These are phyloP conservation scores for Taeniopygia guttata DNA, from an alignment of 2,797 vertebrate species.

Conservation along the genomic window DNA sequence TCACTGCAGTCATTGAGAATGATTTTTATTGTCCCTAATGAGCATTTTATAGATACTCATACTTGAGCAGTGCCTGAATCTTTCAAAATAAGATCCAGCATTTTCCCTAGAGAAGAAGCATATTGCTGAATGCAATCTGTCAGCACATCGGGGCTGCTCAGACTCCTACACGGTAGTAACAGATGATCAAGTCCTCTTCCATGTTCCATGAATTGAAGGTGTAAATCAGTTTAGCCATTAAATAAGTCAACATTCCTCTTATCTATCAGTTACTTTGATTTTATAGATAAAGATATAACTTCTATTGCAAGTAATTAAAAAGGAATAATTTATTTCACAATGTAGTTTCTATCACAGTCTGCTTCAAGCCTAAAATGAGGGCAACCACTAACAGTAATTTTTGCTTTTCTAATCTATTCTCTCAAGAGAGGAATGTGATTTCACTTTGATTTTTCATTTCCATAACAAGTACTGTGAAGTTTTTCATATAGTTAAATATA, in stretches of 20 bases:
- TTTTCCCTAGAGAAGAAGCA: constrained; percentile 43
- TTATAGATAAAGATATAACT: constrained; percentile 63
- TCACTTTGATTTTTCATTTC: constrained; percentile 53
- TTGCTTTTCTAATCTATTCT: constrained; percentile 46
- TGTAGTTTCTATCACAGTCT: constrained; percentile 40
- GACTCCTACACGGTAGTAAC: background rate
- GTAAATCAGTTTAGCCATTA: constrained; percentile 61
- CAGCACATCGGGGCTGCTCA: background rate
- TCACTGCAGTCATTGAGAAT: constrained; percentile 20
- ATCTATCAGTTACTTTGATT: constrained; percentile 62
- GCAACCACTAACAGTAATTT: constrained; percentile 34
- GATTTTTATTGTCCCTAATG: constrained; percentile 64
- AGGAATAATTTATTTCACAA: constrained; percentile 66
- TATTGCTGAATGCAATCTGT: constrained; percentile 50
- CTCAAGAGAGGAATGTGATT: constrained; percentile 26
- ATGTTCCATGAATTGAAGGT: constrained; percentile 50
- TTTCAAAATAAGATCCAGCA: constrained; percentile 32
- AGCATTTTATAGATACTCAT: constrained; percentile 41
- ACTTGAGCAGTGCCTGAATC: constrained; percentile 39
- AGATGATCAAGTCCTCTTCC: constrained; percentile 54
- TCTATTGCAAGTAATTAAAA: constrained; percentile 61
- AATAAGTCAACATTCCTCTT: constrained; percentile 52
- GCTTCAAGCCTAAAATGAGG: constrained; percentile 60
- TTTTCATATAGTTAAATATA: background rate
- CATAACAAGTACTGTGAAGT: constrained; percentile 14